Evolutionary conservation across 2,113 vertebrate genomes (phyloP), one percentile per base, ranked within the genome.

Genomic region (Aix galericulata): DNA sequence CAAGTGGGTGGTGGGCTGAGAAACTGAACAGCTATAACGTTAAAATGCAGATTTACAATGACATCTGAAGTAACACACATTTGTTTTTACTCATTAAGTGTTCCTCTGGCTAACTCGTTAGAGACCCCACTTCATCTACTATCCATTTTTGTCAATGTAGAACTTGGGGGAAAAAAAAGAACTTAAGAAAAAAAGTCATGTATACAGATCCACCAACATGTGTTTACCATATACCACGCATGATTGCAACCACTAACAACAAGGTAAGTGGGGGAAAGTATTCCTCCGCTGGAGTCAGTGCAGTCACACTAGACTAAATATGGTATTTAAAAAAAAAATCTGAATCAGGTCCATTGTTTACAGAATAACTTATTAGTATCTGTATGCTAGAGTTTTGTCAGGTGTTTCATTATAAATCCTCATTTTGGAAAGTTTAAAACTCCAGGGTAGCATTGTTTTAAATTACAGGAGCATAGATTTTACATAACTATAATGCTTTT

Each of bases 331-430:
- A 88, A 93, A 88, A 92, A 77, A 96, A 89, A 60, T 72, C 81
- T 86, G 77, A 96, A 92, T 95, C 71, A 31, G 31, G 78, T 77
- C 86, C 77, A 82, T 94, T 96, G 94, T 96, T 95, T 97, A 97
- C 88, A 32, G 93, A 92, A 69, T 73, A 89, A 80, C 92, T 96
- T 96, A 93, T 85, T 95, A 96, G 93, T 97, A 81, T 96, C 92
- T 91, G 71, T 89, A 87, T 67, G 88, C 75, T 93, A 91, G 89
- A 88, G 74, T 86, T 95, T 94, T 90, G 82, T 88, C 96, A 94
- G 93, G 94, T 96, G 93, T 97, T 97, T 96, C 91, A 95, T 95
- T 96, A 94, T 95, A 92, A 95, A 91, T 84, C 80, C 90, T 90
- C 84, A 88, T 95, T 95, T 91, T 95, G 77, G 63, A 89, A 88